phyloP scores from a whole-genome alignment of 1,140 invertebrate species.

The Macrosteles quadrilineatus region DNA sequence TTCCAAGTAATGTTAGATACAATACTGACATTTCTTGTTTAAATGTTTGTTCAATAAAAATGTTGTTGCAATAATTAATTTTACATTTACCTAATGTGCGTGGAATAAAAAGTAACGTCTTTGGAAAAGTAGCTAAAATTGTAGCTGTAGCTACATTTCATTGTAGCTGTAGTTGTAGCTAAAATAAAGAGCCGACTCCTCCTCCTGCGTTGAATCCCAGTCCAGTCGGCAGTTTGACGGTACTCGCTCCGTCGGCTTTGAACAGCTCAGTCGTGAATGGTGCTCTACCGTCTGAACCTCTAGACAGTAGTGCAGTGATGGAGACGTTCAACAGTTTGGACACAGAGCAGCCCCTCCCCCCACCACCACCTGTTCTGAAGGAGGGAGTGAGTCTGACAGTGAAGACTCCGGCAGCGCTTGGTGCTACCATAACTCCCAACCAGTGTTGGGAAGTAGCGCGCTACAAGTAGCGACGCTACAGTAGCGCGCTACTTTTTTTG shows the following conservation, averaged over 20 bases:
- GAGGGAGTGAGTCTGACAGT: neutral
- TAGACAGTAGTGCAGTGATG: neutral
- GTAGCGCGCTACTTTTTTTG: too few species aligned
- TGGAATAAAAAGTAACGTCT: too few species aligned
- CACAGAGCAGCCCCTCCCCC: neutral
- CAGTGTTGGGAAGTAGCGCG: too few species aligned
- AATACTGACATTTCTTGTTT: too few species aligned
- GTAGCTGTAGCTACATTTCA: too few species aligned
- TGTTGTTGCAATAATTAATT: too few species aligned
- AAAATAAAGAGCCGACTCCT: neutral
- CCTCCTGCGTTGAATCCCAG: neutral
- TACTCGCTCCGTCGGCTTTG: slow-evolving; percentile 8
- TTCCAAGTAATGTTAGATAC: too few species aligned
- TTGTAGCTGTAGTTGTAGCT: too few species aligned
- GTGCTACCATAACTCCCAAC: neutral
- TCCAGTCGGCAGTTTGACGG: neutral
- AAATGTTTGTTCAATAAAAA: too few species aligned
- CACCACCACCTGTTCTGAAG: neutral
- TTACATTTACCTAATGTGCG: too few species aligned
- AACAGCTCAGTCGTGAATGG: slow-evolving; percentile 22
- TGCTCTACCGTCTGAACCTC: neutral
- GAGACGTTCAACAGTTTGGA: slow-evolving; percentile 3
- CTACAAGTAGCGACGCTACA: too few species aligned
- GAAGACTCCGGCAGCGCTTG: neutral
- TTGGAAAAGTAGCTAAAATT: too few species aligned